Evolutionary conservation across 37 sponge, comb jelly and placozoan genomes (phyloP).

Genomic region (Bolinopsis microptera): DNA sequence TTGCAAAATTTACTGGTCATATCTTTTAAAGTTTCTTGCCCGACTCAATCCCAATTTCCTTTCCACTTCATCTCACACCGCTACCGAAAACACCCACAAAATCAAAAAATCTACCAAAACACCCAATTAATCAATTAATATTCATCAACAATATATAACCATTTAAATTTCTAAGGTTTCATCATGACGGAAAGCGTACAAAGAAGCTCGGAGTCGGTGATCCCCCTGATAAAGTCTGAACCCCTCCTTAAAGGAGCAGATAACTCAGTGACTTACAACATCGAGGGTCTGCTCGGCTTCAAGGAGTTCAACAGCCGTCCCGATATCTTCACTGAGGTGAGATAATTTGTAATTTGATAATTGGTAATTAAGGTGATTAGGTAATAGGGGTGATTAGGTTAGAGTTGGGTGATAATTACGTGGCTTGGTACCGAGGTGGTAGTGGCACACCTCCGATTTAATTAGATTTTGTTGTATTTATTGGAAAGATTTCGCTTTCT

Average conservation of each 20-base stretch:
- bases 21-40: neutral
- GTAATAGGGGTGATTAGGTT: too few species aligned
- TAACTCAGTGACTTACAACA: constrained; percentile 23
- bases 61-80: neutral
- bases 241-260: neutral
- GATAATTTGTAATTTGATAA: neutral
- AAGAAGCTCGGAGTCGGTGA: neutral
- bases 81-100: too few species aligned
- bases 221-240: neutral
- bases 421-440: too few species aligned
- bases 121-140: neutral
- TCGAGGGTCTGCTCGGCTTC: constrained; percentile 59
- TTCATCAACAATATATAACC: neutral
- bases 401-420: too few species aligned
- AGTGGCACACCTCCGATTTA: too few species aligned
- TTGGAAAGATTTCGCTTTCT: too few species aligned
- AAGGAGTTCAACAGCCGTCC: constrained; percentile 34
- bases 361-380: neutral
- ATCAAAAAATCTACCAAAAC: neutral
- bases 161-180: neutral
- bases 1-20: too few species aligned
- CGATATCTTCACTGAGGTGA: constrained; percentile 54
- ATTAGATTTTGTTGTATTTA: too few species aligned
- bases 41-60: neutral
- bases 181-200: constrained; percentile 45